Percentiles rank a stretch among this genome's conserved stretches.
phyloP scores from a whole-genome alignment of 2,113 vertebrate species.

The Chunga burmeisteri region DNA sequence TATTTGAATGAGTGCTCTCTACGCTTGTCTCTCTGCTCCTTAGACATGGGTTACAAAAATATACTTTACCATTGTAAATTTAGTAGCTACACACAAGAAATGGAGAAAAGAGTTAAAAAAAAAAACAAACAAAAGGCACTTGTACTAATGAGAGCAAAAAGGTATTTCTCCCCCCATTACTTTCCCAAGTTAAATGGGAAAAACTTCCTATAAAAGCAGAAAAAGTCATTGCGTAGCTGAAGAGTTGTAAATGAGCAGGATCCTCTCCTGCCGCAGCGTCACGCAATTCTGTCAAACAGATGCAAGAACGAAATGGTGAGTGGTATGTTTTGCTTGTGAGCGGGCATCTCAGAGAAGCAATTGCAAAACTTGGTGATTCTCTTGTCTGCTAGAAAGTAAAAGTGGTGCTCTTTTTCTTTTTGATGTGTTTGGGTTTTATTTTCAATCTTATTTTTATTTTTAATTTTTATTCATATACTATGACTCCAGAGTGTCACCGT shows the following conservation, averaged over 20 bases:
- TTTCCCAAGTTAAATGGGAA: neutral
- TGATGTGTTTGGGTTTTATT: no score
- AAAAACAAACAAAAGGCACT: no score
- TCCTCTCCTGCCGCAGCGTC: neutral
- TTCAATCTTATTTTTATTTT: neutral
- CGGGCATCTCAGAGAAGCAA: neutral
- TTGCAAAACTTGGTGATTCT: neutral
- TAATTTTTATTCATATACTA: neutral
- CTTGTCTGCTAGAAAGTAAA: neutral
- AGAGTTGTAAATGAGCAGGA: neutral
- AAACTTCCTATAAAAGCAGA: neutral
- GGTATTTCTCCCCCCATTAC: neutral
- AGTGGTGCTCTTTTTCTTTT: neutral
- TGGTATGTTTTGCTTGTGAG: neutral
- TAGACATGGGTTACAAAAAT: neutral
- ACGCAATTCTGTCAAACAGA: fast-evolving
- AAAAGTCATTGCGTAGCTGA: fast-evolving
- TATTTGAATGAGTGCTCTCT: neutral
- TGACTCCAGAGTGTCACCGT: neutral
- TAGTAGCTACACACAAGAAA: neutral
- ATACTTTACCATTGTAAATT: fast-evolving
- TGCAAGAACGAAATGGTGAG: neutral
- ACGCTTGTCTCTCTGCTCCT: neutral
- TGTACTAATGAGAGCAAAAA: neutral
- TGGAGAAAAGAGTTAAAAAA: no score